Evolutionary conservation across 1,140 invertebrate species (phyloP), one percentile per base, ranked within the genome.

Genomic region (Drosophila kikkawai): DNA sequence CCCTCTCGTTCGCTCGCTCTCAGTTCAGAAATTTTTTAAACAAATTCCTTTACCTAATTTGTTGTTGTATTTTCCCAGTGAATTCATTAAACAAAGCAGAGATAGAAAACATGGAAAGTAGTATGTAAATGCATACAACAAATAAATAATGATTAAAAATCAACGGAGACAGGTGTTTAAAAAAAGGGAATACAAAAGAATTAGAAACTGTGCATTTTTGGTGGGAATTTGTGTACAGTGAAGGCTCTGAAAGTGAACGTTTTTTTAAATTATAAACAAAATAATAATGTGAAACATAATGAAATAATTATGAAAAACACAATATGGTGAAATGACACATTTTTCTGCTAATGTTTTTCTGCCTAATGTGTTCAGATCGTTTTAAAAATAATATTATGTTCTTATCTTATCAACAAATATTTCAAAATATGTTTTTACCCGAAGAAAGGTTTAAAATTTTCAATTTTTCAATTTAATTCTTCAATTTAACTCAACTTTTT

Each of bases 141-240:
- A 65, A 65, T 60, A 65, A 65, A 44, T 65, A 61, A 41, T 65
- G 61, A 65, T 61, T 65, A 59, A 42, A 60, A 65, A 61, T 65
- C 37, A 65, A 41, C 56, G 32, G 37, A 32, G 61, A 65, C 61
- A 65, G 37, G 61, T 65, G 61, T 7, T 59, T 55, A 13, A 36
- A 29, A 57, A 63, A 19, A 55, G 5, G 26, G 26, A 50, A 50
- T 50, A 60, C 42, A 51, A 34, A 42, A 34, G 37, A 65, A 65
- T 55, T 55, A 37, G 51, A 26, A 41, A 60, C 32, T 65, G 41
- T 34, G 34, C 32, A 55, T 22, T 37, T 60, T 65, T 34, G 15
- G 32, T 34, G 36, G 17, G 17, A 59, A 59, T 64, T 42, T 15
- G 15, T 42, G 58, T 32, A 65, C 61, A 60, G 61, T 65, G 61